Evolutionary conservation across 1,140 invertebrate genomes (phyloP).

Genomic region (Drosophila kohkoa): DNA sequence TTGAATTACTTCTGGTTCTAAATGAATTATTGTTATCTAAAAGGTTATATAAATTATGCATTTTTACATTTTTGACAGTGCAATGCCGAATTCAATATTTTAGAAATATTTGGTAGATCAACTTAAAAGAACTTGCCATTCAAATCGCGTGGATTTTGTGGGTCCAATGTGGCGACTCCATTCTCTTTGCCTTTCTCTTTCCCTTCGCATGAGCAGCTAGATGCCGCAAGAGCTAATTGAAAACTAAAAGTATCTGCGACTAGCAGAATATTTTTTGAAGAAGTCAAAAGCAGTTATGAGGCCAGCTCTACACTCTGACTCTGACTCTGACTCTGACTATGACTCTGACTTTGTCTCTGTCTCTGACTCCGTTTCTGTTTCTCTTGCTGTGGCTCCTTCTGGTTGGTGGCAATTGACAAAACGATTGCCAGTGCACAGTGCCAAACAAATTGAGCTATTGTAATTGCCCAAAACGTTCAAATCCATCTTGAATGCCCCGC

Average conservation of each 20-base stretch:
- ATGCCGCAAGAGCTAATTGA: constrained; percentile 53
- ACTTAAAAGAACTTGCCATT: neutral
- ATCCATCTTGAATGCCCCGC: constrained; percentile 60
- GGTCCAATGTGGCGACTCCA: constrained; percentile 19
- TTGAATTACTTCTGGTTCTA: too few relatives aligned
- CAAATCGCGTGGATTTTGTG: neutral
- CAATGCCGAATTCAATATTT: neutral
- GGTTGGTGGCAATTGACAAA: constrained; percentile 60
- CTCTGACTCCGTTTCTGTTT: neutral
- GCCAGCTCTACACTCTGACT: constrained; percentile 8
- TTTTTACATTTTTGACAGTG: neutral
- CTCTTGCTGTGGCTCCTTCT: neutral
- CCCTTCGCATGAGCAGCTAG: constrained; percentile 12
- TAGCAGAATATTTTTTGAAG: constrained; percentile 29
- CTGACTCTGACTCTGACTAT: neutral
- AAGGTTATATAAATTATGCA: too few relatives aligned
- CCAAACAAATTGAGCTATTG: constrained; percentile 79
- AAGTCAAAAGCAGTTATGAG: constrained; percentile 24
- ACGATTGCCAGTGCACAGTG: constrained; percentile 61
- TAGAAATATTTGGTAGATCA: neutral
- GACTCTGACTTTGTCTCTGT: neutral
- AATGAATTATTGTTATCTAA: too few relatives aligned
- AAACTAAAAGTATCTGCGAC: constrained; percentile 37
- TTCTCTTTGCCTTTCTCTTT: constrained; percentile 72
- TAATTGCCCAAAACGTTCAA: constrained; percentile 80